Evolutionary conservation across 2,113 vertebrate genomes (phyloP), one percentile per base, ranked within the genome.

Genomic region (Cromileptes altivelis): DNA sequence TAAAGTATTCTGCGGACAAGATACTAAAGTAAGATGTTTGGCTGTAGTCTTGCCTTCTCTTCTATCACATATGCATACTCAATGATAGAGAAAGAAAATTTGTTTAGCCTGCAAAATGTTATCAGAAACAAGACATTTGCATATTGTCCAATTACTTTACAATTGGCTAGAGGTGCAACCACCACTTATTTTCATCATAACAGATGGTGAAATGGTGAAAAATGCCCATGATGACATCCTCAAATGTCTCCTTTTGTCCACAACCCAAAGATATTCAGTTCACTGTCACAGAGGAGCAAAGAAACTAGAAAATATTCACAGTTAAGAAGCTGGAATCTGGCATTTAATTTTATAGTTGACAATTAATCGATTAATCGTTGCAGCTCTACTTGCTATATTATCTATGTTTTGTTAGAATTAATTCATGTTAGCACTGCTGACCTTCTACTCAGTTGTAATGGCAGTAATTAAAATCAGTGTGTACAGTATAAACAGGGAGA

Each of bases 391-490:
- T 10, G 42, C 74, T 18, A 7, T 27, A 42, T 62, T 23, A 30
- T 4, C 3, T 42, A 56, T 4, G 47, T 62, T 53, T 64, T 18
- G 6, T 21, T 27, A 6, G 6, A 52, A 69, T 52, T 1, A 72
- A n/a, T 19, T 69, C 2, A 5, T 71, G 49, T 75, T 27, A 62
- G 21, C 45, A 64, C n/a, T 21, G 49, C 47, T 72, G 42, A 65
- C 47, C 56, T 75, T 40, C 60, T 60, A 15, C 50, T 67, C 64
- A 69, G 58, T 33, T 73, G 30, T 63, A 25, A 74, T 72, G 65
- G 18, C 47, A 56, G 57, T 60, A 63, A 82, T 82, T 87, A 72
- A 68, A 83, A 81, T 65, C 14, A 53, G 23, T 78, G 69, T 88
- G 49, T 80, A 78, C 58, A 75, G 50, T 89, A 19, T 27, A 80